These are phyloP conservation scores for Paramisgurnus dabryanus DNA, from an alignment of 2,113 vertebrate genomes.

Conservation along the genomic window DNA sequence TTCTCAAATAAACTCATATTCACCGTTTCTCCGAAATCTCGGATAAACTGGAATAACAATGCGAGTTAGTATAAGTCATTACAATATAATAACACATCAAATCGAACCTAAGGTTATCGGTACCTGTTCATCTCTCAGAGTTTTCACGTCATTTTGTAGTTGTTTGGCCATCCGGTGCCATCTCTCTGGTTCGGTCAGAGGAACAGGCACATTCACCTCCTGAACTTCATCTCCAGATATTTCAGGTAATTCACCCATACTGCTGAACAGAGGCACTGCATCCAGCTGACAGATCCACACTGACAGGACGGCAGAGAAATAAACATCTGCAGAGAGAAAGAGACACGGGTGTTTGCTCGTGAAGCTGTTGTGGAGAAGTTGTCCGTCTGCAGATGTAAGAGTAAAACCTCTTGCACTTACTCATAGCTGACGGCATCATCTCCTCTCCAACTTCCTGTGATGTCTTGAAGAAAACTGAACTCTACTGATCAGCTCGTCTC, in stretches of 20 bases:
- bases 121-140: constrained; percentile 58
- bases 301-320: constrained; percentile 39
- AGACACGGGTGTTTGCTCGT: not conserved
- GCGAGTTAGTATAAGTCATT: constrained; percentile 41
- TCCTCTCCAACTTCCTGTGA: not conserved
- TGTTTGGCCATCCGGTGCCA: constrained; percentile 46
- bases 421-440: constrained; percentile 30
- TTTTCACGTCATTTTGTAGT: not conserved
- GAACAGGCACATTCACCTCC: not conserved
- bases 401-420: constrained; percentile 40
- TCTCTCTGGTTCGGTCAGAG: not conserved
- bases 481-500: not conserved
- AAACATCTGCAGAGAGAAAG: constrained; percentile 46
- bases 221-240: constrained; percentile 60
- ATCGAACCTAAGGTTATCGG: not conserved
- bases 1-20: constrained; percentile 25
- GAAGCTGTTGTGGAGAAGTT: not conserved
- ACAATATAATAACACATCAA: not conserved
- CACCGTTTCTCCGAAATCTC: not conserved
- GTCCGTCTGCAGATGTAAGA: not conserved
- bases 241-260: constrained; percentile 43
- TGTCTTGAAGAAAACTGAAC: not conserved
- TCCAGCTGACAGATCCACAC: constrained; percentile 20
- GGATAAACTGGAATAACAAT: constrained; percentile 26
- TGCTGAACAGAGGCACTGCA: not conserved